Percentiles rank a stretch among this genome's conserved stretches.
Conservation (phyloP, 2,113 vertebrate species). For the Cercocebus atys region DNA sequence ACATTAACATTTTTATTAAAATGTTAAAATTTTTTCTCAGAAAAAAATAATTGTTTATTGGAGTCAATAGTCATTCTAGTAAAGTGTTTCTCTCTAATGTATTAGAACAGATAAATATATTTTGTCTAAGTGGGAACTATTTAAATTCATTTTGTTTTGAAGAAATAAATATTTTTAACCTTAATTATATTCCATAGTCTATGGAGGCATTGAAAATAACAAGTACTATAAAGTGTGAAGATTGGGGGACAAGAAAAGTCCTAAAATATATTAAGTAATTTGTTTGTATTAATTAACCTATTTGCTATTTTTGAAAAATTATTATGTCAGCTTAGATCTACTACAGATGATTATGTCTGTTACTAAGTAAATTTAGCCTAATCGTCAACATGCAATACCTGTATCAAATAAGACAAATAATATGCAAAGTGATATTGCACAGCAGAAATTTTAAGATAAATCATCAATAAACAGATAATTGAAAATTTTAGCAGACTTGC, state of each 20-base stretch:
- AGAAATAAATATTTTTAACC: constrained; percentile 22
- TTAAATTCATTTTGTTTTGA: constrained; percentile 26
- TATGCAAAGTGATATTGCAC: not conserved
- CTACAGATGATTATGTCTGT: not conserved
- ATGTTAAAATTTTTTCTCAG: not conserved
- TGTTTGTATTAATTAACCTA: not conserved
- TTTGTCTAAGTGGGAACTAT: not conserved
- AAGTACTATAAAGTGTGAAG: not conserved
- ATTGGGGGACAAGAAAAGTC: not conserved
- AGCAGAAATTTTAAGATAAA: not conserved
- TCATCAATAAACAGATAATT: not conserved
- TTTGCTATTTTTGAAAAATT: constrained; percentile 28
- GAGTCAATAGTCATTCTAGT: constrained; percentile 1
- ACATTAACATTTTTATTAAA: not conserved
- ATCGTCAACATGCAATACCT: not conserved
- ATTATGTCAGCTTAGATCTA: not conserved
- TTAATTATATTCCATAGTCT: constrained; percentile 5
- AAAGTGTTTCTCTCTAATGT: constrained; percentile 27
- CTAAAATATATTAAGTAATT: not conserved
- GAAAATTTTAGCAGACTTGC: not conserved
- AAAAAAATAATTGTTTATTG: not conserved
- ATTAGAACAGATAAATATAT: not conserved
- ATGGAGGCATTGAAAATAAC: not conserved
- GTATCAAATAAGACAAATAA: not conserved
- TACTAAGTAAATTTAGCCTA: not conserved